phyloP scores from a whole-genome alignment of 2,888 invertebrate species.

The Deilephila elpenor region DNA sequence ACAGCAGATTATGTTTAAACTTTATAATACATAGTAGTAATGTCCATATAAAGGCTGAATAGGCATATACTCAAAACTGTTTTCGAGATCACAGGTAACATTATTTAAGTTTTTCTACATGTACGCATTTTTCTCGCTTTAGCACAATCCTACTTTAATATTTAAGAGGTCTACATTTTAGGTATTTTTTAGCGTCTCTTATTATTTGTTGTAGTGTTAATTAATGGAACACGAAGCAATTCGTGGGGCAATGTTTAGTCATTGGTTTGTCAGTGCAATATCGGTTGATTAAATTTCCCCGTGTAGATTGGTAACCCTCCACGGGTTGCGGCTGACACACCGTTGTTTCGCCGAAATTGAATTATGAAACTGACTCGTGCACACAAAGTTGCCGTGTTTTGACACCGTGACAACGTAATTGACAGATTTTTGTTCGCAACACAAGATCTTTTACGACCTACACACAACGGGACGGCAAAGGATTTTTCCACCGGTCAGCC shows the following conservation, averaged over 20 bases:
- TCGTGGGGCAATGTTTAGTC: background rate
- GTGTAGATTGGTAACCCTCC: conserved; percentile 5
- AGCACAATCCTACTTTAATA: too few species aligned
- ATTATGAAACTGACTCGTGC: conserved; percentile 29
- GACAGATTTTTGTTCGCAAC: conserved; percentile 23
- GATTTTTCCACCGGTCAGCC: too few species aligned
- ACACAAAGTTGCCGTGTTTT: conserved; percentile 41
- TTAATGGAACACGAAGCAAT: background rate
- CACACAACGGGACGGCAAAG: background rate
- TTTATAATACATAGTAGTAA: too few species aligned
- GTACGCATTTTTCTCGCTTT: too few species aligned
- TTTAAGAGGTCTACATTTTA: too few species aligned
- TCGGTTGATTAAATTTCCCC: background rate
- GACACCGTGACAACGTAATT: conserved; percentile 42
- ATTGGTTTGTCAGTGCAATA: background rate
- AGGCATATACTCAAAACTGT: too few species aligned
- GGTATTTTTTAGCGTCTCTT: too few species aligned
- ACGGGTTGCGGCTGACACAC: conserved; percentile 1
- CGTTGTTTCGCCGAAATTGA: conserved; percentile 14
- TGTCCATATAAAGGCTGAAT: too few species aligned
- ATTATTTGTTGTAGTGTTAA: background rate
- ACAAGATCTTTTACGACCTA: background rate
- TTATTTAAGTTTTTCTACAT: too few species aligned
- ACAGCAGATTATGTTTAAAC: background rate
- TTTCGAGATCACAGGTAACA: too few species aligned